Evolutionary conservation across 2,113 vertebrate species (phyloP), one percentile per base, ranked within the genome.

Genomic region (Lepus timidus): DNA sequence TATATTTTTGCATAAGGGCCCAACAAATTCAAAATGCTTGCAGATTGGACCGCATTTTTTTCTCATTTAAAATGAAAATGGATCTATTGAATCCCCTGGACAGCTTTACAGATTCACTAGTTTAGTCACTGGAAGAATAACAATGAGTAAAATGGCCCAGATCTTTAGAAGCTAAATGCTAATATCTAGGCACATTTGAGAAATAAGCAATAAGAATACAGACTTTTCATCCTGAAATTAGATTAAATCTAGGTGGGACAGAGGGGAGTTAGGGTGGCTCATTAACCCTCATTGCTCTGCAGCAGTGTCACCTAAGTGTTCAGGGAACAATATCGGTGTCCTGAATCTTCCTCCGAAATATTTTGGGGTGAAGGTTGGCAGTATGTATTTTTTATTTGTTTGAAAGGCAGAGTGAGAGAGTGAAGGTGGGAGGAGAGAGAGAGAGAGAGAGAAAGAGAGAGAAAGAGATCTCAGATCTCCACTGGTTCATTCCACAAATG

Each of bases 11-110:
- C 61, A 31, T 85, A 58, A 89, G 11, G 88, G 33, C 4, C 62
- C 58, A 84, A 85, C 25, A 86, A 89, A 83, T 64, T 91, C 70
- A 94, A 93, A 86, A 89, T 89, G 65, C 65, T 93, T 88, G 33
- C 39, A 85, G 85, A 91, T 19, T 20, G 62, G 16, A 51, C 67
- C 68, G 13, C 20, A 27, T 81, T 94, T 55, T 87, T 75, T 79
- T 39, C 51, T 85, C 33, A 70, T 65, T 89, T 95, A 79, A 93
- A 91, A 70, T 91, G 75, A 86, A 39, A 88, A 58, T 58, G 86
- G 23, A 83, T 92, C 58, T 85, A 70, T 87, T 83, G 31, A 75
- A 61, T 67, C 12, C 81, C 68, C 25, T 78, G 39, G 58, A 89
- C 22, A 91, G 79, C 75, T 58, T 84, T 75, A 85, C 70, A 91